Percentiles rank a stretch among this genome's conserved stretches.
Evolutionary conservation across 2,113 vertebrate species (phyloP).

Genomic region (Microcebus jonahi): DNA sequence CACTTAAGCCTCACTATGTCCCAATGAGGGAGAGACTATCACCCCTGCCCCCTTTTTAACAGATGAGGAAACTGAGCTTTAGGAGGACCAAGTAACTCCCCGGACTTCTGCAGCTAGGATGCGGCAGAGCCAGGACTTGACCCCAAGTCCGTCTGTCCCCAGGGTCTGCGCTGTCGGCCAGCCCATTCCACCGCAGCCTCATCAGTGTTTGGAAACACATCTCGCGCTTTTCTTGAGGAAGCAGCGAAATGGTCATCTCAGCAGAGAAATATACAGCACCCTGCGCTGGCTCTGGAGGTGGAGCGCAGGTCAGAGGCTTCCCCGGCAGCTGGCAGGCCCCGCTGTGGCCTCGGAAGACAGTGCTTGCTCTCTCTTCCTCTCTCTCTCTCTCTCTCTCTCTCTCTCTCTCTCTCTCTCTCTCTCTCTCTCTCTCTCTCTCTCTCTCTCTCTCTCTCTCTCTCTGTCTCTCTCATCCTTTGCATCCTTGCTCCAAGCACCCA

Average conservation of each 20-base stretch:
- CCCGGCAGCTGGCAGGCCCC: background rate
- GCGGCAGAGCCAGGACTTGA: background rate
- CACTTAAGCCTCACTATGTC: too few relatives aligned
- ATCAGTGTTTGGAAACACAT: background rate
- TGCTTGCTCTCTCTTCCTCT: rapidly evolving
- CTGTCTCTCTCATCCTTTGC: background rate
- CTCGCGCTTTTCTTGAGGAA: background rate
- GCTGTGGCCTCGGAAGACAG: background rate
- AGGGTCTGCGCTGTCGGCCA: background rate
- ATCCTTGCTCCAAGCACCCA: background rate
- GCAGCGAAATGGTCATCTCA: background rate
- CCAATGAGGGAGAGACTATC: background rate
- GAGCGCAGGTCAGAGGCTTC: background rate
- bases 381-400: rapidly evolving
- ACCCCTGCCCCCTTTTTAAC: background rate
- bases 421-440: rapidly evolving
- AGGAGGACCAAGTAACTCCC: background rate
- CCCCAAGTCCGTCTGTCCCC: background rate
- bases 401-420: rapidly evolving
- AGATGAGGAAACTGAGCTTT: background rate
- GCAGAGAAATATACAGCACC: background rate
- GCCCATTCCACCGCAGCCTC: background rate
- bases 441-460: rapidly evolving
- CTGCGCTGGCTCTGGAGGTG: background rate
- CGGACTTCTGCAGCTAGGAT: rapidly evolving